phyloP scores from a whole-genome alignment of 2,113 vertebrate species.

The Lates calcarifer region DNA sequence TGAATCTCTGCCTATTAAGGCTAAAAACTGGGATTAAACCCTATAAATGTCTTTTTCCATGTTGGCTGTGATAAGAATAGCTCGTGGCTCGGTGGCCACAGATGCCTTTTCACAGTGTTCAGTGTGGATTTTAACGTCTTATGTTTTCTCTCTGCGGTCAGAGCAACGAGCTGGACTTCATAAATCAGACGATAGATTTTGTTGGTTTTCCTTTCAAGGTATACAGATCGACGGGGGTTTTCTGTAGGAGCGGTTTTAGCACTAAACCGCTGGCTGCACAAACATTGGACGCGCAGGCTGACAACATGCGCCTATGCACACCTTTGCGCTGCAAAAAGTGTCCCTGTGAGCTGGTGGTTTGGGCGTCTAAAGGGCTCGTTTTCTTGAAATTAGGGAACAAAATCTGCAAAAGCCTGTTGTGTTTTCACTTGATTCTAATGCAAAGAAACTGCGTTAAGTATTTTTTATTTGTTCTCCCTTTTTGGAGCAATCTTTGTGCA shows the following conservation, averaged over 20 bases:
- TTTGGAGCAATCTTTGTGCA: background rate
- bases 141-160: slow-evolving; percentile 82
- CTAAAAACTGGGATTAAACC: slow-evolving; percentile 69
- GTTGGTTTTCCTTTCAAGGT: slow-evolving; percentile 85
- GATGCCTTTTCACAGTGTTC: slow-evolving; percentile 81
- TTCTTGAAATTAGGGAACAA: background rate
- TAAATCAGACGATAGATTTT: slow-evolving; percentile 84
- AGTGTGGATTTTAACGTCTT: slow-evolving; percentile 76
- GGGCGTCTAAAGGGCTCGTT: slow-evolving; percentile 1
- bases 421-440: background rate
- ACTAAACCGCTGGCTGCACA: slow-evolving; percentile 82
- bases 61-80: slow-evolving; percentile 83
- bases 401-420: too few species aligned
- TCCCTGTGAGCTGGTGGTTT: background rate
- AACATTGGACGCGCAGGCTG: slow-evolving; percentile 76
- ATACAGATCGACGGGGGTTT: slow-evolving; percentile 74
- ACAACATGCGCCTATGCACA: slow-evolving; percentile 77
- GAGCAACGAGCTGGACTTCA: slow-evolving; percentile 80
- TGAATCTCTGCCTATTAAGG: slow-evolving; percentile 52
- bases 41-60: slow-evolving; percentile 71
- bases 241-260: slow-evolving; percentile 71
- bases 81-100: slow-evolving; percentile 76
- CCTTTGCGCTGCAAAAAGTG: slow-evolving; percentile 51
- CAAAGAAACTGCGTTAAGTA: too few species aligned
- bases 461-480: too few species aligned